A percentile compares a stretch with the other conserved stretches of the same genome.
phyloP scores from a whole-genome alignment of 92 coral and sea anemone species.

The Chrysogorgia sp. region DNA sequence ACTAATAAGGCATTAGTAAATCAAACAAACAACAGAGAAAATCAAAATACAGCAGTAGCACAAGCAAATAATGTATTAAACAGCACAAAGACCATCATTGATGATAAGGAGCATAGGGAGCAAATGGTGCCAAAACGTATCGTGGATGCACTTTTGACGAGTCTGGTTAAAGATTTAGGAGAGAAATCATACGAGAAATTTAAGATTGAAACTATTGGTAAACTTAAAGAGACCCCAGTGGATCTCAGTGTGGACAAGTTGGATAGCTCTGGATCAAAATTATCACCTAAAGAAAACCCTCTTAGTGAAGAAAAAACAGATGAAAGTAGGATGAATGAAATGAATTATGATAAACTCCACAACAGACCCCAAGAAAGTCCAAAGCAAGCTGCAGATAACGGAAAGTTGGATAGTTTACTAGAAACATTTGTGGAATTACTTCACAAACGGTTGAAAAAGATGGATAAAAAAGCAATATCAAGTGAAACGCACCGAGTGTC shows the following conservation, averaged over 20 bases:
- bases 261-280: too few relatives aligned
- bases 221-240: neutral
- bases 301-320: neutral
- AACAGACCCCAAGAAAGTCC: neutral
- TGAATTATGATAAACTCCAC: neutral
- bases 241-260: neutral
- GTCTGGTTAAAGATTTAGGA: neutral
- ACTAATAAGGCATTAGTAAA: too few relatives aligned
- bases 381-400: neutral
- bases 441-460: neutral
- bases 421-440: slow-evolving; percentile 12
- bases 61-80: too few relatives aligned
- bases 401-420: slow-evolving; percentile 4
- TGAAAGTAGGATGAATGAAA: neutral
- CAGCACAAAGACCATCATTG: neutral
- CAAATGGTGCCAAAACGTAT: slow-evolving; percentile 31
- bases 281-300: neutral
- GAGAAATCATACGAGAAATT: slow-evolving; percentile 2
- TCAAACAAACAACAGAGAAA: too few relatives aligned
- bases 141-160: slow-evolving; percentile 11
- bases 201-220: neutral
- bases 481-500: neutral
- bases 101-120: neutral
- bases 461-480: neutral
- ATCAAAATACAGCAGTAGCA: too few relatives aligned